Conservation (phyloP, 1,140 invertebrate species). For the Wasmannia auropunctata region DNA sequence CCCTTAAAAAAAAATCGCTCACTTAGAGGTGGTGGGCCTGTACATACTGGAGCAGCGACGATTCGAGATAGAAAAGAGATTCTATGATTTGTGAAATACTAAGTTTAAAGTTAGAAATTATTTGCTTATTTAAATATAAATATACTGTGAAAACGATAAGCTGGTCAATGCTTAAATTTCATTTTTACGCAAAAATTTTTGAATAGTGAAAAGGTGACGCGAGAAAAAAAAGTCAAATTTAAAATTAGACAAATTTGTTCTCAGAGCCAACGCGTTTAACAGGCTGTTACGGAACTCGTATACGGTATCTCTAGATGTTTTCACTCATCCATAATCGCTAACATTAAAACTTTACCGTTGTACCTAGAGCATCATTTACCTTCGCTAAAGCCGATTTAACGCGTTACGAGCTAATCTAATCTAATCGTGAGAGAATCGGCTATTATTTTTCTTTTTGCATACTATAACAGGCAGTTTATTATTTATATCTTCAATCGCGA, state of each 20-base stretch:
- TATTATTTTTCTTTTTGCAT: not conserved
- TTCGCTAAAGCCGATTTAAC: not conserved
- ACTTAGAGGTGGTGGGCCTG: not conserved
- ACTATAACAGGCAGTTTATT: not conserved
- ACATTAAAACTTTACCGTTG: constrained; percentile 12
- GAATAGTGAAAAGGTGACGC: not conserved
- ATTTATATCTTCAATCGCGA: not conserved
- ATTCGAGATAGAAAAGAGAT: not conserved
- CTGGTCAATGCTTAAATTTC: not conserved
- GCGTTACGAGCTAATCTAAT: not conserved
- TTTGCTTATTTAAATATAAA: not conserved
- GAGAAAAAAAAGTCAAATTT: not conserved
- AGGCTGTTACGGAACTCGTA: not conserved
- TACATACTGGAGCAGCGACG: not conserved
- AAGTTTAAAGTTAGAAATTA: not conserved
- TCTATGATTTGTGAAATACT: not conserved
- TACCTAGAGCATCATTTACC: not conserved
- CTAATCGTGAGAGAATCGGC: not conserved
- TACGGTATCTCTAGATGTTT: not conserved
- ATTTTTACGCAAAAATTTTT: not conserved
- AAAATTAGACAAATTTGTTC: not conserved
- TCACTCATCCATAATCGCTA: constrained; percentile 6
- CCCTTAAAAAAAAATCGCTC: not conserved
- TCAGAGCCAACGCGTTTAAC: not conserved
- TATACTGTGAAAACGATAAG: not conserved